Conservation (phyloP, 2,113 vertebrate species). For the Cynopterus brachyotis region DNA sequence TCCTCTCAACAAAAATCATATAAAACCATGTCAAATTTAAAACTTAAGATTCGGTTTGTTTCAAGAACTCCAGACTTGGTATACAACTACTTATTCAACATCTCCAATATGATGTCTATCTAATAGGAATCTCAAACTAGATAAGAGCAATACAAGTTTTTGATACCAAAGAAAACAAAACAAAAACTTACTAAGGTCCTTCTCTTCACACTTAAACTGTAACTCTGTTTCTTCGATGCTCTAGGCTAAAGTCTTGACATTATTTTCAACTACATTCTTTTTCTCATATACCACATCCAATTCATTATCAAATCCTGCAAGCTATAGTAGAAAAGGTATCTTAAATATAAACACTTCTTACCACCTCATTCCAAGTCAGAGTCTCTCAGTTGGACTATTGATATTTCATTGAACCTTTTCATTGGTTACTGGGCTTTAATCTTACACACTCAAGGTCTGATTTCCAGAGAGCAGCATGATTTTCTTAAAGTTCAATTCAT, state of each 20-base stretch:
- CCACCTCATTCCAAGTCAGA: neutral
- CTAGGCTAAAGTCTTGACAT: neutral
- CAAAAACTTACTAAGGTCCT: neutral
- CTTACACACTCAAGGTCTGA: neutral
- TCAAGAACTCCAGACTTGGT: neutral
- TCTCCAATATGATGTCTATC: neutral
- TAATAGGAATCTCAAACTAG: neutral
- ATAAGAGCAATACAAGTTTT: neutral
- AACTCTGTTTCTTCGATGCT: neutral
- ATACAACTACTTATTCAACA: neutral
- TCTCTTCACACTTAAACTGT: neutral
- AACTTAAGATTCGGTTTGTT: neutral
- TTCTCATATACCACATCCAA: neutral
- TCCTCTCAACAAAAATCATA: neutral
- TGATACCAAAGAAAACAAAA: neutral
- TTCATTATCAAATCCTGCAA: neutral
- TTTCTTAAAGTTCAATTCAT: neutral
- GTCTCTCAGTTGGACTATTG: neutral
- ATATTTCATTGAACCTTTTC: neutral
- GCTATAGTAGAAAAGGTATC: neutral
- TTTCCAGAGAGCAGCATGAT: neutral
- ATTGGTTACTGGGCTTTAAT: neutral
- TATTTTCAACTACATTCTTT: neutral
- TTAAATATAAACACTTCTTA: neutral
- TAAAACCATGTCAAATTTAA: neutral